Evolutionary conservation across 53 echinoderm and acorn worm species (phyloP), one percentile per base, ranked within the genome.

Genomic region (Hippasteria phrygiana): DNA sequence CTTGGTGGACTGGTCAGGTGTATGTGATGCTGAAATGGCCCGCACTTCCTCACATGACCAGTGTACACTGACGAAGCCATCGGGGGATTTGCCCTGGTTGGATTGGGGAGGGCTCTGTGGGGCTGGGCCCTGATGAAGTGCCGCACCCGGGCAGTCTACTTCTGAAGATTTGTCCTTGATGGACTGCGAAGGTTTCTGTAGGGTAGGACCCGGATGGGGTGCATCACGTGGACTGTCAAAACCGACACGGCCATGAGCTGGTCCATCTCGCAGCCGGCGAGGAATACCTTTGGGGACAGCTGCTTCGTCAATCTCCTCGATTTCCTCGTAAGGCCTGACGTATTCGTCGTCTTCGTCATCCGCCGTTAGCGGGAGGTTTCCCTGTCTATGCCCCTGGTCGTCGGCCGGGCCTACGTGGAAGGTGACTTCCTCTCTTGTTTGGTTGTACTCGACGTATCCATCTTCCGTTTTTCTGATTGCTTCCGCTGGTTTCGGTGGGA

Each of bases 371-470:
- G 55, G 59, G 12, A 16, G 55, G 34, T 28, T 14, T 4, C 26
- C 7, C 17, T 5, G 24, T 16, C 55, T 10, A 4, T 0, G 24
- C 24, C 36, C 36, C 22, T 17, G 35, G 5, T 22, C 20, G 39
- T 59, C 56, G 22, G 55, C 22, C 9, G 39, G 9, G 10, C n/a
- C 24, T 20, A 11, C 1, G 43, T 33, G 43, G 29, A 34, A 2
- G n/a, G 43, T 43, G 13, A 43, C 66, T 7, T 17, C 13, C 41
- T 80, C 65, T 2, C 2, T n/a, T 46, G 64, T 26, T 4, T 27
- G 66, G 65, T 82, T 82, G 18, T 82, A 82, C 47, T 82, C 82
- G 2, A 64, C 82, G 33, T 82, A 82, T 16, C 82, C 82, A 42
- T 82, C 82, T 29, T 0, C 22, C 1, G 82, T 82, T 65, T 64